Evolutionary conservation across 1,140 invertebrate species (phyloP).

Genomic region (Piezodorus guildinii): DNA sequence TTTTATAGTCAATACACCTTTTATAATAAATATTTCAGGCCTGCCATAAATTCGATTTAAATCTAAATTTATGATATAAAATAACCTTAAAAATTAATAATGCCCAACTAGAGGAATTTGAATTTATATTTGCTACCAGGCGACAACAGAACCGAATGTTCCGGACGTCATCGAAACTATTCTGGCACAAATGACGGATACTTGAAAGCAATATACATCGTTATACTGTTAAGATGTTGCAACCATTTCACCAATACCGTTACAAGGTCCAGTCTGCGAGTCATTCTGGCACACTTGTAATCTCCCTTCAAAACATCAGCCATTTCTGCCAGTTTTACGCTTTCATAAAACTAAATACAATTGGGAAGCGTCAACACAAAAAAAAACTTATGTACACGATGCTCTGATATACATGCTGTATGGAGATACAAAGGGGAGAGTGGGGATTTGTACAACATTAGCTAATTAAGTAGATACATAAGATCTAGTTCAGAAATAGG

Average conservation of each 20-base stretch:
- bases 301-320: not conserved
- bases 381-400: conserved; percentile 7
- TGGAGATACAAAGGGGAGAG: not conserved
- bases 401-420: conserved; percentile 9
- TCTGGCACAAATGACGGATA: not conserved
- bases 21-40: conserved; percentile 11
- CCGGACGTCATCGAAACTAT: not conserved
- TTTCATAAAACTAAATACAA: not conserved
- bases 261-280: no score
- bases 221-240: no score
- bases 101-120: conserved; percentile 25
- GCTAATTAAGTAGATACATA: conserved; percentile 9
- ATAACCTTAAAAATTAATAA: conserved; percentile 23
- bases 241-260: no score
- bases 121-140: conserved; percentile 21
- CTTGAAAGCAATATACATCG: not conserved
- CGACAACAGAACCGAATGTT: not conserved
- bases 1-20: conserved; percentile 6
- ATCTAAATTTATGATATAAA: conserved; percentile 16
- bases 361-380: conserved; percentile 14
- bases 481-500: conserved; percentile 26
- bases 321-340: not conserved
- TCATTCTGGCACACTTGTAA: not conserved
- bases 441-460: conserved; percentile 14
- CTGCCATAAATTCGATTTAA: conserved; percentile 25